Conservation (phyloP, 2,113 vertebrate genomes). For the Strix uralensis region DNA sequence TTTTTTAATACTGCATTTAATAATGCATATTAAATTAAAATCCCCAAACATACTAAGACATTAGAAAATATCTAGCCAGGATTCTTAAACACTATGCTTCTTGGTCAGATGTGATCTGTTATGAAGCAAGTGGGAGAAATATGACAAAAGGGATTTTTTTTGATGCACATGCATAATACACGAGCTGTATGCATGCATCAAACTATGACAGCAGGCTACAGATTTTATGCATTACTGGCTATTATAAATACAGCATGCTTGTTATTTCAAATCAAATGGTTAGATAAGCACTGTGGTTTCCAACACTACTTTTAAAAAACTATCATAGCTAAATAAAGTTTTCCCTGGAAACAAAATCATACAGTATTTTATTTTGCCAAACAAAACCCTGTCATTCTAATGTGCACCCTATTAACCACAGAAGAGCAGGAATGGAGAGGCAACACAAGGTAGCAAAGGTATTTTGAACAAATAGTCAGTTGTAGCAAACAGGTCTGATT, state of each 20-base stretch:
- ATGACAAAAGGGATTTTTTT: neutral
- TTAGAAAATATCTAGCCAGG: neutral
- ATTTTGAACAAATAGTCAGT: neutral
- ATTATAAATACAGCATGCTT: constrained; percentile 30
- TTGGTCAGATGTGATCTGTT: neutral
- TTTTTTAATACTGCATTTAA: neutral
- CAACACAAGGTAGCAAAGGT: neutral
- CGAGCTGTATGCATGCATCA: constrained; percentile 12
- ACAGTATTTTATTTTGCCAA: neutral
- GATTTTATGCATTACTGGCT: neutral
- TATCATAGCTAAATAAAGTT: neutral
- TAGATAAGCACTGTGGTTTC: constrained; percentile 3
- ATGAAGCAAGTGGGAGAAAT: neutral
- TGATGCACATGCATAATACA: neutral
- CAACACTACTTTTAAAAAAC: neutral
- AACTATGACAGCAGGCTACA: neutral
- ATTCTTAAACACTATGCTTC: neutral
- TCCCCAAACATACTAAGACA: neutral
- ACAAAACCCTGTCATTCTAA: neutral
- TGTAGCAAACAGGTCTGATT: neutral
- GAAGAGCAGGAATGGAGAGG: neutral
- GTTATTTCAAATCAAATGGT: neutral
- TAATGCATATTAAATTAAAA: neutral
- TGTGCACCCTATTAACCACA: neutral
- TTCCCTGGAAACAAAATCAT: neutral